Conservation (phyloP, 1,140 invertebrate genomes). For the Hestina assimilis region DNA sequence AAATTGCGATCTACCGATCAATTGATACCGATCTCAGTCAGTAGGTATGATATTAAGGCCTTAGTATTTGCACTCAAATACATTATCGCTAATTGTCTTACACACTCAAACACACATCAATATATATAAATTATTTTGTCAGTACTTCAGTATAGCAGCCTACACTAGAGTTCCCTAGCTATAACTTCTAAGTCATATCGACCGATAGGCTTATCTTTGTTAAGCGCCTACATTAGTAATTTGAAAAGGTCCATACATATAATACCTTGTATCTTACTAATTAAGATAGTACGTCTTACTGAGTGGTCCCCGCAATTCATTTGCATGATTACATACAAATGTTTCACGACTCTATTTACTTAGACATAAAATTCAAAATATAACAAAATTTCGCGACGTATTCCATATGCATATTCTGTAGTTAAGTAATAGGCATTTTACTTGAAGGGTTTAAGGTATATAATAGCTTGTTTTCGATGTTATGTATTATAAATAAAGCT, state of each 20-base stretch:
- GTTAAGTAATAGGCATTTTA: slow-evolving; percentile 2
- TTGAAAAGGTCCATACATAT: slow-evolving; percentile 40
- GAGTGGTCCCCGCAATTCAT: slow-evolving; percentile 51
- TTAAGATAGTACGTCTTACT: slow-evolving; percentile 55
- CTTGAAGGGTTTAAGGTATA: slow-evolving; percentile 13
- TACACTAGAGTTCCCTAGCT: not conserved
- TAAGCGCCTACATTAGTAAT: slow-evolving; percentile 45
- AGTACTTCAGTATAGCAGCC: not conserved
- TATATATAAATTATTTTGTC: too few relatives aligned
- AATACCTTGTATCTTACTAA: slow-evolving; percentile 55
- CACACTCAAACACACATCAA: too few relatives aligned
- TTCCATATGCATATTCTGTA: slow-evolving; percentile 17
- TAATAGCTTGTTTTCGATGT: slow-evolving; percentile 9
- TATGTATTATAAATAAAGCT: slow-evolving; percentile 51
- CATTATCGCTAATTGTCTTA: too few relatives aligned
- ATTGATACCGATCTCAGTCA: too few relatives aligned
- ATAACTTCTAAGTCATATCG: slow-evolving; percentile 19
- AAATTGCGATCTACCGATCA: too few relatives aligned
- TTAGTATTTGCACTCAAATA: too few relatives aligned
- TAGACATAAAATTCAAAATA: slow-evolving; percentile 32
- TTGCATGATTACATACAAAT: slow-evolving; percentile 42
- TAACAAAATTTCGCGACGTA: slow-evolving; percentile 8
- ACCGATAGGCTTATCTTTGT: slow-evolving; percentile 21
- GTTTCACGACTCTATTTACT: slow-evolving; percentile 3
- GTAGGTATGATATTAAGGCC: too few relatives aligned